Base-by-base conservation (phyloP, 2,113 vertebrate species). In the Drymodes brunneopygia region DNA sequence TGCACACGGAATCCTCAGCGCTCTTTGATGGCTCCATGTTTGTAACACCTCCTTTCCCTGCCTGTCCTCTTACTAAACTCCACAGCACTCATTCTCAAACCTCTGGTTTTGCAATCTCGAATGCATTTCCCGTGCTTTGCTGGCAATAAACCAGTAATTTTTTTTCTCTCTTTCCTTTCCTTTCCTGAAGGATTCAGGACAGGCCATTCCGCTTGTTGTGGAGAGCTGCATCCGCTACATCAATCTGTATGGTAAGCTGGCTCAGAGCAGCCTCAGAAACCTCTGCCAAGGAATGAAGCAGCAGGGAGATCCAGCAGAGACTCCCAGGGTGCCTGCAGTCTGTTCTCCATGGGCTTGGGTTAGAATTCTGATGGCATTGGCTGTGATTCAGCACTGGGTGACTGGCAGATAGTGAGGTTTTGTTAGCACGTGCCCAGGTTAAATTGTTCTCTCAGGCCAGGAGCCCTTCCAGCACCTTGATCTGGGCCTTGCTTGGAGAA, bases 191-290 rank as follows among this genome's bases (percentile, higher is more conserved):
- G 99, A 99, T 91, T 99, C 99, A 5, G 99, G 99, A 23, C 99
- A 99, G 97, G 97, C 99, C 50, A 99, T 99, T 94, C 99, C 99
- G 0, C 98, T 98, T n/a, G 99, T 99, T 10, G 99, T 99, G 28
- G 99, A 99, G 96, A 99, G 99, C 97, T 99, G 99, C 78, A 97
- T 99, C 91, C 98, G 99, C 45, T 99, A 99, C 98, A 99, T 99
- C 98, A 99, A 99, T 97, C 97, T 99, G 48, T 99, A 99, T 0
- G 99, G 99, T 99, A 96, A 98, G 98, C 93, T 15, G 7, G 2
- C 51, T 58, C 29, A 3, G 14, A 2, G 0, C 3, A 27, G 12
- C 36, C 27, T 3, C 40, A 38, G 36, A 19, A 40, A 4, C 29
- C 54, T 47, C 45, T 72, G 82, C 65, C 31, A 12, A 22, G 86